phyloP scores from a whole-genome alignment of 2,113 vertebrate species.

The Anas platyrhynchos region DNA sequence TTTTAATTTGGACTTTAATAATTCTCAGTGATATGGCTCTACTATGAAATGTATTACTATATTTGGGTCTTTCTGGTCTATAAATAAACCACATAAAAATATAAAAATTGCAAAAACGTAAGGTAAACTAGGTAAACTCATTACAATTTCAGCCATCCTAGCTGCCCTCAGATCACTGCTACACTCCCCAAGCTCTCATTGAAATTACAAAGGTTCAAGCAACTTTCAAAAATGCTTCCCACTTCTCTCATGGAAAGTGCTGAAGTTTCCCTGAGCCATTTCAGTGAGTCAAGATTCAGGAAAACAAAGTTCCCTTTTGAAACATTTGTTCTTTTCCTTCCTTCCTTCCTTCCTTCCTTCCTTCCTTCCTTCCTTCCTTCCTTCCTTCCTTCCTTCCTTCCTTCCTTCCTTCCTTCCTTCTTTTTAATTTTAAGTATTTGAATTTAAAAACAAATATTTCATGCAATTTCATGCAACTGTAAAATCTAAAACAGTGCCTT shows the following conservation, averaged over 20 bases:
- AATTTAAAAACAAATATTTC: neutral
- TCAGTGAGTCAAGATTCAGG: neutral
- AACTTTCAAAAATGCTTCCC: neutral
- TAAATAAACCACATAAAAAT: neutral
- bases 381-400: too few relatives aligned
- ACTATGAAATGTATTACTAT: neutral
- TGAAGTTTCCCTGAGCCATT: neutral
- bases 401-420: too few relatives aligned
- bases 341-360: too few relatives aligned
- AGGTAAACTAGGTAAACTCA: neutral
- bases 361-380: too few relatives aligned
- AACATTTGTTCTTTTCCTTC: neutral
- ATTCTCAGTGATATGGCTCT: neutral
- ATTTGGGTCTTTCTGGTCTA: neutral
- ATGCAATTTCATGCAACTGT: neutral
- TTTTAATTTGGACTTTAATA: neutral
- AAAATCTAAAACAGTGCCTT: neutral
- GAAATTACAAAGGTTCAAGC: neutral
- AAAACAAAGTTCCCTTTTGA: neutral
- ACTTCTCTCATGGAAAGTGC: neutral
- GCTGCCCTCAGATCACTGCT: neutral
- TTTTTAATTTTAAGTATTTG: neutral
- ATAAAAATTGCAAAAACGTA: neutral
- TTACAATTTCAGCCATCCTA: neutral
- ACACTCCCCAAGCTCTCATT: neutral